These are phyloP conservation scores for Acanthoscelides obtectus DNA, from an alignment of 2,888 invertebrate genomes.

Conservation along the genomic window DNA sequence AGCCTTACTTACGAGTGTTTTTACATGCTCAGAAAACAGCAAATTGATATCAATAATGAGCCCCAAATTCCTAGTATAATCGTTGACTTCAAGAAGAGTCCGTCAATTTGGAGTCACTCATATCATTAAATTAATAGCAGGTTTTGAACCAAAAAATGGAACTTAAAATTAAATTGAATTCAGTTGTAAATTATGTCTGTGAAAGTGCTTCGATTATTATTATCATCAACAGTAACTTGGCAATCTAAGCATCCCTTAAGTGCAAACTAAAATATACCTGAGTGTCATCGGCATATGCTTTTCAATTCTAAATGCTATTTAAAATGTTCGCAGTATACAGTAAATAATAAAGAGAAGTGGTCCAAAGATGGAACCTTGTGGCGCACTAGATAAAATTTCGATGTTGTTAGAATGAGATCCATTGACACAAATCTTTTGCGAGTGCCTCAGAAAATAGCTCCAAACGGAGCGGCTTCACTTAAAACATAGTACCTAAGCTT, in stretches of 20 bases:
- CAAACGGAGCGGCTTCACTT: background rate
- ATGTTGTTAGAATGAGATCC: no score
- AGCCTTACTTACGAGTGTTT: no score
- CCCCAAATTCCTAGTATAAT: no score
- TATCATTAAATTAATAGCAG: no score
- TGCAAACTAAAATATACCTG: background rate
- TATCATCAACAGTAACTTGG: background rate
- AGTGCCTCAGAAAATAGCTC: background rate
- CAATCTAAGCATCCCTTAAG: background rate
- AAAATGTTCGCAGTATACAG: no score
- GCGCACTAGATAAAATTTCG: background rate
- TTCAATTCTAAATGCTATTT: background rate
- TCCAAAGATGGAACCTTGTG: slow-evolving; percentile 8
- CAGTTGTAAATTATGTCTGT: background rate
- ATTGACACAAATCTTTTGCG: background rate
- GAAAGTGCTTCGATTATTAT: background rate
- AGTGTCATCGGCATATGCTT: slow-evolving; percentile 3
- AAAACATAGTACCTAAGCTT: slow-evolving; percentile 4
- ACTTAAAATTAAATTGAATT: background rate
- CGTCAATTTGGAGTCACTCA: no score
- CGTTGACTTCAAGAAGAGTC: no score
- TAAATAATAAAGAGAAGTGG: slow-evolving; percentile 4
- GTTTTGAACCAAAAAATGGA: background rate
- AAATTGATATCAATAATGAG: no score
- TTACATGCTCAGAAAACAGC: no score